Evolutionary conservation across 2,797 vertebrate genomes (phyloP), one percentile per base, ranked within the genome.

Genomic region (Dendrocincla tyrannina): DNA sequence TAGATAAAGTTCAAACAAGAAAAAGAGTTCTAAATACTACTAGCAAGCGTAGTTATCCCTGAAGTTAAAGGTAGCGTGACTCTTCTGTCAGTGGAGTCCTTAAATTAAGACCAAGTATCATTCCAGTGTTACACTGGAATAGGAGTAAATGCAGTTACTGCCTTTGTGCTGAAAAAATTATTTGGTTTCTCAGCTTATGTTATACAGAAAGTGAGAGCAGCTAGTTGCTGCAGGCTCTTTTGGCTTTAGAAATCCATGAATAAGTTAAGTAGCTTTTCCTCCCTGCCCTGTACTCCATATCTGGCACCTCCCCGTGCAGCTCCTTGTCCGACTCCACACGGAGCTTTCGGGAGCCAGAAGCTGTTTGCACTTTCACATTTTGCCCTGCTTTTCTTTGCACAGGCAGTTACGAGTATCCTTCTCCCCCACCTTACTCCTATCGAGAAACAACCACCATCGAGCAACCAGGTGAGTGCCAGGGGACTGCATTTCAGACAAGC

Each of bases 361-460:
- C 35, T 56, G n/a, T 6, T 62, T 4, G 7, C 3, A 39, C 27
- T 35, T 20, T 46, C 4, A 47, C 1, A 0, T 16, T 46, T 53
- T 70, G 6, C 10, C 30, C n/a, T 66, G 35, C 58, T 91, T 88
- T 49, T 19, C 80, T 85, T 42, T 70, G 17, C 64, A 44, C 11
- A 97, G 97, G 63, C 4, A 5, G 25, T 28, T 96, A 88, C 0
- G 94, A 95, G 17, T 96, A 85, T 17, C 85, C 96, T 42, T 42
- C 96, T 92, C 97, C 97, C 19, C 97, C 97, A 8, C 97, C 97
- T 1, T 97, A 97, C 25, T 87, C 92, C 52, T 93, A 41, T 13
- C 33, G 63, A 42, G 95, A 96, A 20, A 72, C 89, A 44, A 28
- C 84, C 20, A 47, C 56, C 19, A 1, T 70, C 6, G 84, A 93